A percentile compares a stretch with the other conserved stretches of the same genome.
These are phyloP conservation scores for Aeoliscus strigatus DNA, from an alignment of 2,797 vertebrate genomes.

Conservation along the genomic window DNA sequence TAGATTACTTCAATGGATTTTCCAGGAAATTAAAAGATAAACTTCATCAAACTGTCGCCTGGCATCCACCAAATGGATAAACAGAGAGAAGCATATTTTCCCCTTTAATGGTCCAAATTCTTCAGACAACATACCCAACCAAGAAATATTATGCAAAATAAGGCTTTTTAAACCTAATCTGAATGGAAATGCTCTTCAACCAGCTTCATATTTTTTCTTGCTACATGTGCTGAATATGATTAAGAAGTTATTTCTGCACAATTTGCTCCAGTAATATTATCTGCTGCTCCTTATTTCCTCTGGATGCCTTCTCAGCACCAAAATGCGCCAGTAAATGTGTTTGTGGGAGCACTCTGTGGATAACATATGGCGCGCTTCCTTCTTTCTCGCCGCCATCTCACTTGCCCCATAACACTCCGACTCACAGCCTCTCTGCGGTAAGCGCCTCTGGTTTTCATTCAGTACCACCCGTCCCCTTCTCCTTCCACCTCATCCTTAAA, in stretches of 20 bases:
- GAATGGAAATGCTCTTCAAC: conserved; percentile 44
- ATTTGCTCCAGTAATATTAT: conserved; percentile 35
- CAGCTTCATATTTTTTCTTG: conserved; percentile 2
- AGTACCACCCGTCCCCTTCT: conserved; percentile 48
- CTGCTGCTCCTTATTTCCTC: conserved; percentile 3
- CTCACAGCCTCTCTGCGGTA: conserved; percentile 35
- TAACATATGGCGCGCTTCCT: not conserved
- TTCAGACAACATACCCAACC: conserved; percentile 22
- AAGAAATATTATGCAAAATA: conserved; percentile 42
- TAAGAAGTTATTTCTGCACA: conserved; percentile 24
- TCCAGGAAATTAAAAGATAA: conserved; percentile 43
- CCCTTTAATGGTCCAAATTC: conserved; percentile 35
- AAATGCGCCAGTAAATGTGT: conserved; percentile 26
- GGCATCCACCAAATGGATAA: conserved; percentile 35
- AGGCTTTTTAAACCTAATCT: conserved; percentile 34
- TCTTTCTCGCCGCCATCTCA: conserved; percentile 5
- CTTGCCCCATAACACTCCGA: conserved; percentile 7
- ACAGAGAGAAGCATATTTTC: conserved; percentile 19
- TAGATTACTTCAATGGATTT: conserved; percentile 36
- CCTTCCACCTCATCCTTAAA: conserved; percentile 68
- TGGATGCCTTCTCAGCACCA: not conserved
- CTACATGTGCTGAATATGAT: conserved; percentile 12
- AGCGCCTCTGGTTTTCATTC: conserved; percentile 81
- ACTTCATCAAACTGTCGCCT: conserved; percentile 32
- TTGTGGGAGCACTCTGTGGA: conserved; percentile 10